A percentile compares a stretch with the other conserved stretches of the same genome.
Conservation (phyloP, 2,113 vertebrate genomes). For the Heterotis niloticus region DNA sequence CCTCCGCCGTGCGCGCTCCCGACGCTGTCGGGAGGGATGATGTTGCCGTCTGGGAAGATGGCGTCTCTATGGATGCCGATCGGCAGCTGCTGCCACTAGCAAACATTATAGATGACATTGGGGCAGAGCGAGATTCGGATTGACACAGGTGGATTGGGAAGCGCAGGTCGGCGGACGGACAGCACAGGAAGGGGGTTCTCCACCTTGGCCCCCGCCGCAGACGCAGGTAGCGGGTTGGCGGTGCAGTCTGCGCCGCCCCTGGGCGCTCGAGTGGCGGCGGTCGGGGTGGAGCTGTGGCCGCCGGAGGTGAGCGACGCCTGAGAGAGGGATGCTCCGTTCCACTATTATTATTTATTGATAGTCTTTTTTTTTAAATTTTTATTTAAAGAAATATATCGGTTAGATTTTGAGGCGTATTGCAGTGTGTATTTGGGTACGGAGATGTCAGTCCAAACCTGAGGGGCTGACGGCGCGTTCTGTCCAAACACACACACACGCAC, state of each 20-base stretch:
- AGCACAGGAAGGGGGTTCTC: not conserved
- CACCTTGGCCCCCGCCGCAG: not conserved
- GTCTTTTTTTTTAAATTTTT: not conserved
- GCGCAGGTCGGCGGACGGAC: not conserved
- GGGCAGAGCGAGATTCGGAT: not conserved
- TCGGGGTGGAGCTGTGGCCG: slow-evolving; percentile 7
- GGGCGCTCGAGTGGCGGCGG: not conserved
- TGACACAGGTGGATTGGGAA: not conserved
- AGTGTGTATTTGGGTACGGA: no score
- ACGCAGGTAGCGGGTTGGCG: not conserved
- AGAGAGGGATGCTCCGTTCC: no score
- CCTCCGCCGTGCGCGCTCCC: slow-evolving; percentile 30
- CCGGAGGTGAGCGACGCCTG: slow-evolving; percentile 1
- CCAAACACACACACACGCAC: no score
- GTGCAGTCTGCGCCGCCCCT: not conserved
- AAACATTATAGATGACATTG: slow-evolving; percentile 11
- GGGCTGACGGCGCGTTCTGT: no score
- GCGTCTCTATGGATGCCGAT: slow-evolving; percentile 24
- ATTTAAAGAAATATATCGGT: no score
- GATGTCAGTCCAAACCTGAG: no score
- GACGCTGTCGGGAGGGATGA: slow-evolving; percentile 19
- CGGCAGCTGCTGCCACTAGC: slow-evolving; percentile 16
- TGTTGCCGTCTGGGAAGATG: slow-evolving; percentile 29
- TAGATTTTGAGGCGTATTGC: not conserved
- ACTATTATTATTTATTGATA: not conserved